Evolutionary conservation across 2,888 invertebrate species (phyloP), one percentile per base, ranked within the genome.

Genomic region (Tineola bisselliella): DNA sequence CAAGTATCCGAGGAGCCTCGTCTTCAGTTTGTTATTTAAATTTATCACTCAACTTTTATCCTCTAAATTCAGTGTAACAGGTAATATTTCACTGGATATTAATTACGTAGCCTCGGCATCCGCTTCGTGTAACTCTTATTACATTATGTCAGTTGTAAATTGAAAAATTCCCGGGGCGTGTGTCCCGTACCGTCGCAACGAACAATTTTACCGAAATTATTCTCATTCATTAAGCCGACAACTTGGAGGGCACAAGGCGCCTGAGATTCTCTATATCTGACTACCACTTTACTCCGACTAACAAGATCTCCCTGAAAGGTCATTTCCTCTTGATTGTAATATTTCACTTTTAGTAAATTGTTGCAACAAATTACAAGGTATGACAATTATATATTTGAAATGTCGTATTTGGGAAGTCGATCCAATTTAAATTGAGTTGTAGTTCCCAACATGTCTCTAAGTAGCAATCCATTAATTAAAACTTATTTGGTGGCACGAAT

Each of bases 1-100:
- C 76, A 84, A 86, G 84, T 80, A 84, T 84, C 81, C 77, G 70
- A 75, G 79, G 73, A 73, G 73, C 74, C 72, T 72, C 68, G 69
- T 67, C 75, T 67, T 70, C 70, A 72, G 69, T 80, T 80, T 81
- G 82, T 84, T 86, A 84, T 84, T 83, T 82, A 81, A 86, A 87
- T 86, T 86, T 87, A 87, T 84, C 83, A 84, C 84, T 84, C 83
- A 86, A 87, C 84, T 87, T 87, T 84, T 84, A 84, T 82, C 78
- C 79, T 81, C 80, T 81, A 84, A 84, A 86, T 84, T 84, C 78
- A 81, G 83, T 81, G 84, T 82, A 81, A 80, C 84, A 84, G 84
- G 84, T 83, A 84, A 86, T 84, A 83, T 87, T 87, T 81, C 84
- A 80, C 74, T 17, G 80, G 81, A 84, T 86, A 87, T 86, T 87